Percentiles rank a stretch among this genome's conserved stretches.
Evolutionary conservation across 2,797 vertebrate species (phyloP).

Genomic region (Tragopan temminckii): DNA sequence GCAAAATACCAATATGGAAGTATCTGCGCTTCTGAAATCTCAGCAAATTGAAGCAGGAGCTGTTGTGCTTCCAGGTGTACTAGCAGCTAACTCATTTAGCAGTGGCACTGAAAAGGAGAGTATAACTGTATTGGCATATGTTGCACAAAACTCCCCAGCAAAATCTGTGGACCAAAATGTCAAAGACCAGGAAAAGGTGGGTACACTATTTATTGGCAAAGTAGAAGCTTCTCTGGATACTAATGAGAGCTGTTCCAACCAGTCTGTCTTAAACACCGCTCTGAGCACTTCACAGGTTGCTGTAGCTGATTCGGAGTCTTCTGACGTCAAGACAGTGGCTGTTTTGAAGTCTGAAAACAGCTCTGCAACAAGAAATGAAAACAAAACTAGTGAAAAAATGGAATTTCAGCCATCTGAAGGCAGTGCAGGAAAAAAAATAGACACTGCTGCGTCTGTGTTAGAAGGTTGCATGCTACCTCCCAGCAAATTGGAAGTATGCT

Average conservation of each 20-base stretch:
- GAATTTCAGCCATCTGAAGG: background rate
- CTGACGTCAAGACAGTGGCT: constrained; percentile 31
- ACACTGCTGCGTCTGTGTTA: background rate
- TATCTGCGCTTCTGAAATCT: background rate
- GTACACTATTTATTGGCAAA: background rate
- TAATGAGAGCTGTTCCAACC: background rate
- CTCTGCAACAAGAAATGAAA: background rate
- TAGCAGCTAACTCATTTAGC: background rate
- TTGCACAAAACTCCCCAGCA: background rate
- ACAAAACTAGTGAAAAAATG: background rate
- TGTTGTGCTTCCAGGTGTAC: background rate
- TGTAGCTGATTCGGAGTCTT: background rate
- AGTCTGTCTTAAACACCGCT: background rate
- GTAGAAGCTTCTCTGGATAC: constrained; percentile 5
- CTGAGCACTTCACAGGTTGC: constrained; percentile 53
- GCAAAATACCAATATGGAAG: background rate
- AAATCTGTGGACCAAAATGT: constrained; percentile 14
- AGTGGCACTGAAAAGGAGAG: background rate
- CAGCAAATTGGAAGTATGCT: background rate
- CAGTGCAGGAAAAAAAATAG: background rate
- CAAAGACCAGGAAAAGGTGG: background rate
- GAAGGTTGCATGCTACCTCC: background rate
- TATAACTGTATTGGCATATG: background rate
- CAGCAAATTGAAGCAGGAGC: background rate
- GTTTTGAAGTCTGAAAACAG: background rate